Evolutionary conservation across 2,888 invertebrate genomes (phyloP), one percentile per base, ranked within the genome.

Genomic region (Pseudoips prasinana): DNA sequence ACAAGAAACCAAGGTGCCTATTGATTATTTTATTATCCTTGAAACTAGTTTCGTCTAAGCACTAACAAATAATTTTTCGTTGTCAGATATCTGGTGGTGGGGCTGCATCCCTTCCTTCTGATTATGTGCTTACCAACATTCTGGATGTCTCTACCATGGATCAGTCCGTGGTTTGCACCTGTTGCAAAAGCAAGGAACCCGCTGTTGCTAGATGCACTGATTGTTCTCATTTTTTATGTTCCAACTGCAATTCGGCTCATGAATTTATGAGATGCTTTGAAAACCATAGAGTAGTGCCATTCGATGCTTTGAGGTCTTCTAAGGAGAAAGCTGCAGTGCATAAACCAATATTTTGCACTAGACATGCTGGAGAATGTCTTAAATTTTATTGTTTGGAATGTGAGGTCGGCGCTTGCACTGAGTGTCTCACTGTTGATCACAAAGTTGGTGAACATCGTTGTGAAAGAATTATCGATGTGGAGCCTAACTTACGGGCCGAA

Each of bases 231-330:
- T 95, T 97, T 74, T 90, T 98, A 29, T 98, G 98, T 84, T 93
- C 94, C 45, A 96, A 96, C 73, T 98, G 98, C 88, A 96, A 97
- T 65, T 95, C 96, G 22, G 98, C 98, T 38, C 98, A 98, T 80
- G 95, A 96, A 78, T 97, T 95, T 71, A 98, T 98, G 98, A 92
- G 97, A 54, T 97, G 98, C 87, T 98, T 98, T 75, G 98, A 98
- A 80, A 96, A 96, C 64, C 98, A 98, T 77, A 92, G 94, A 77
- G 97, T 97, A 22, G 93, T 97, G 31, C 94, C 95, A 24, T 93
- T 98, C 69, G 97, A 97, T 64, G 96, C 96, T 56, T 90, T 97
- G 71, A 92, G 94, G 62, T 91, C 92, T 59, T 94, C 94, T 49
- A 93, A 93, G 60, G 93, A 95, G 69, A 94, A 94, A 61, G 90